A percentile compares a stretch with the other conserved stretches of the same genome.
Evolutionary conservation across 2,113 vertebrate genomes (phyloP).

Genomic region (Micronisus gabar): DNA sequence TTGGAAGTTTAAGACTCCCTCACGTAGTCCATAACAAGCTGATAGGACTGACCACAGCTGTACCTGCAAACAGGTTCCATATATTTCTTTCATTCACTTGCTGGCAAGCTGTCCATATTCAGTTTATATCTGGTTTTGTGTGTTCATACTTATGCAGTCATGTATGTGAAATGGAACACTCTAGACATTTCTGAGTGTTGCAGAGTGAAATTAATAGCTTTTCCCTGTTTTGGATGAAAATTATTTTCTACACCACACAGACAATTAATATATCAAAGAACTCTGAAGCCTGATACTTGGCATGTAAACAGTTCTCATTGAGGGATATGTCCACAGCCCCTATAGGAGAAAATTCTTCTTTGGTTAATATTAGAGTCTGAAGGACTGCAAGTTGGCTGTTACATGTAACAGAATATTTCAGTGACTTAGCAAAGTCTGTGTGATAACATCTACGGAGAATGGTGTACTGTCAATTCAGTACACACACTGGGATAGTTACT

Average conservation of each 20-base stretch:
- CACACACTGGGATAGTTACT: background rate
- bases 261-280: background rate
- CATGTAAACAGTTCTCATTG: background rate
- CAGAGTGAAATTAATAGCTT: background rate
- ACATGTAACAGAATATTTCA: background rate
- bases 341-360: background rate
- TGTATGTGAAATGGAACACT: slow-evolving; percentile 26
- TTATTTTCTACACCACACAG: background rate
- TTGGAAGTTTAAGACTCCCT: background rate
- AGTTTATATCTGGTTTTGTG: background rate
- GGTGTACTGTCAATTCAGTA: background rate
- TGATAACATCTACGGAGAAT: background rate
- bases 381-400: background rate
- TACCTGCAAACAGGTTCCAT: background rate
- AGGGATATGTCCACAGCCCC: background rate
- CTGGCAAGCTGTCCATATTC: background rate
- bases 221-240: background rate
- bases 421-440: background rate
- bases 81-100: background rate
- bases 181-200: background rate
- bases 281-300: background rate
- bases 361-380: background rate
- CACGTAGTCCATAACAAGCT: background rate
- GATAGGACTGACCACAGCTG: background rate
- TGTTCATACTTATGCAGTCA: background rate